Base-by-base conservation (phyloP, 2,888 invertebrate species). In the Strigamia maritima region DNA sequence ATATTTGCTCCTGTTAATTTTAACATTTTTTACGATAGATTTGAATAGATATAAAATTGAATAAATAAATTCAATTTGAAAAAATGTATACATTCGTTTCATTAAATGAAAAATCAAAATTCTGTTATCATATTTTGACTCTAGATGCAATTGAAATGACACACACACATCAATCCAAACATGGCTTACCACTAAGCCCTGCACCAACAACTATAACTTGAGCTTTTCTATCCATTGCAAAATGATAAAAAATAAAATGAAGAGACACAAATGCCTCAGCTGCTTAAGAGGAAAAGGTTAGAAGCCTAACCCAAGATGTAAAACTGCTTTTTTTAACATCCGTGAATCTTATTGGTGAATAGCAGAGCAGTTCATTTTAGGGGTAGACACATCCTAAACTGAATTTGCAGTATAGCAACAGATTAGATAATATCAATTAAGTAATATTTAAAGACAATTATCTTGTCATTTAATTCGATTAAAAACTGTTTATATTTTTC, bases 161-260 rank as follows among this genome's bases (percentile, higher is more conserved):
- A 44, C 3, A 44, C 3, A 44, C 14, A 44, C 40, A 60, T 60
- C 12, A 75, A 35, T 35, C 28, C 19, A 75, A 75, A 26, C 8
- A 35, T 35, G n/a, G 22, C 80, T 79, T 75, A 80, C 80, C 80
- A 75, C 80, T 80, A 19, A 80, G 31, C 22, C 80, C 78, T 44
- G 78, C 79, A 44, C 79, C 79, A 19, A 80, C 79, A 44, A 80
- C 79, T 19, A 79, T 79, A 70, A 76, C 80, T 38, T 79, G 75
- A 31, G 78, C 78, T 76, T 44, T 35, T 22, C 76, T 76, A 38
- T 38, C 38, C 35, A 19, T 76, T 76, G 35, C 38, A 22, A 60
- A 14, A 24, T 19, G 22, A 22, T 60, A 60, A 19, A 49, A 28
- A 75, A 60, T 60, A 60, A 19, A 60, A 22, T 19, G 60, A 60